Evolutionary conservation across 1,140 invertebrate species (phyloP), one percentile per base, ranked within the genome.

Genomic region (Chironomus striatipennis): DNA sequence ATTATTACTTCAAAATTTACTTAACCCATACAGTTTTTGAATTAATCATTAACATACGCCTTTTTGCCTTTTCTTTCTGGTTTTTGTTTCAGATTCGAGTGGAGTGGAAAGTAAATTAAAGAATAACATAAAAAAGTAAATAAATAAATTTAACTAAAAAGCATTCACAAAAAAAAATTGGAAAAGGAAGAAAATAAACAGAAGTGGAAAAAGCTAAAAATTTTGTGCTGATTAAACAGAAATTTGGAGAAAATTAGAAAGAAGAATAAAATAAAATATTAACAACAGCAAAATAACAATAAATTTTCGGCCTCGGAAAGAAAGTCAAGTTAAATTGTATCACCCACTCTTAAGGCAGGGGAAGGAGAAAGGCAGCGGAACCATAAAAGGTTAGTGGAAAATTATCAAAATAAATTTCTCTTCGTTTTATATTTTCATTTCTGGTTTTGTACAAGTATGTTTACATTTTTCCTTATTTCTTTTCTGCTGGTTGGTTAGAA

Each of bases 341-440:
- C 47, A 57, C 12, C 5, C 47, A 57, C 12, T 57, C n/a, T 5
- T 57, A 12, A 15, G 47, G n/a, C n/a, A n/a, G 12, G 15, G n/a
- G 12, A 57, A 57, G 12, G 9, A 57, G 47, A 34, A 34, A 57
- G 43, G 43, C 43, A 4, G 47, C n/a, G 2, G 65, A 70, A 20
- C 5, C 65, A 18, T 70, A 70, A 70, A 70, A 70, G 65, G 65
- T 70, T 70, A 70, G 65, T 70, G 18, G 65, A 70, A 70, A 20
- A 70, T 70, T 70, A 70, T 70, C 17, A 20, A 70, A 70, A 70
- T 70, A 70, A 70, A 21, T 70, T 70, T 20, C 10, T 9, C 5
- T 34, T 7, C 9, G 9, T 70, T 70, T 18, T 70, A 21, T 70
- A 17, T 10, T 70, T 70, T 57, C 47, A 57, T 57, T 57, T 57